A percentile compares a stretch with the other conserved stretches of the same genome.
Evolutionary conservation across 2,888 invertebrate species (phyloP).

Genomic region (Dioctria rufipes): DNA sequence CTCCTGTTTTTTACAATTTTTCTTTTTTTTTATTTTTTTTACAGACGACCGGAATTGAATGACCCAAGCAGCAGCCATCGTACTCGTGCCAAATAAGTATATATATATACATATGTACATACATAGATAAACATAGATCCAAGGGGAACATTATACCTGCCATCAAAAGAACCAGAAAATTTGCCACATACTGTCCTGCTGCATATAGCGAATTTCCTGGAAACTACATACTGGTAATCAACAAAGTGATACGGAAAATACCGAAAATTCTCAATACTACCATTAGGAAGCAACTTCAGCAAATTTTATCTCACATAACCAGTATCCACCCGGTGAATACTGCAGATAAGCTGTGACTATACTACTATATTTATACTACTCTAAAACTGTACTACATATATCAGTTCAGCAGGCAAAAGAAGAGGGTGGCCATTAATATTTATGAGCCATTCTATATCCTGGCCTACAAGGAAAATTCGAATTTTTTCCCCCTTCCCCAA

Average conservation of each 20-base stretch:
- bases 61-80: slow-evolving; percentile 38
- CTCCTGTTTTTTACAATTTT: neutral
- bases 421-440: slow-evolving; percentile 46
- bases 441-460: slow-evolving; percentile 38
- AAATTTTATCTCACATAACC: slow-evolving; percentile 45
- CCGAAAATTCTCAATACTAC: slow-evolving; percentile 41
- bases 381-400: neutral
- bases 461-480: slow-evolving; percentile 36
- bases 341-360: slow-evolving; percentile 49
- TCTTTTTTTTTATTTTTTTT: slow-evolving; percentile 29
- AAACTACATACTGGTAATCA: slow-evolving; percentile 25
- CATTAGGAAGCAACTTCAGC: slow-evolving; percentile 53
- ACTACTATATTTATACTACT: neutral
- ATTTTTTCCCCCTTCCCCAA: slow-evolving; percentile 9
- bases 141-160: neutral
- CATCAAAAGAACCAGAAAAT: neutral
- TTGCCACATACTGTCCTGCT: slow-evolving; percentile 5
- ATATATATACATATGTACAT: neutral
- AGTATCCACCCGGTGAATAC: slow-evolving; percentile 10
- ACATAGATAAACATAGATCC: neutral
- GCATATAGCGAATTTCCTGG: slow-evolving; percentile 33
- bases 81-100: neutral
- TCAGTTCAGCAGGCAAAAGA: slow-evolving; percentile 27
- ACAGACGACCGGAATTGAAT: slow-evolving; percentile 54
- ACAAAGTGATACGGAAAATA: slow-evolving; percentile 39